These are phyloP conservation scores for Cheilosia grossa DNA, from an alignment of 2,888 invertebrate species.

Conservation along the genomic window DNA sequence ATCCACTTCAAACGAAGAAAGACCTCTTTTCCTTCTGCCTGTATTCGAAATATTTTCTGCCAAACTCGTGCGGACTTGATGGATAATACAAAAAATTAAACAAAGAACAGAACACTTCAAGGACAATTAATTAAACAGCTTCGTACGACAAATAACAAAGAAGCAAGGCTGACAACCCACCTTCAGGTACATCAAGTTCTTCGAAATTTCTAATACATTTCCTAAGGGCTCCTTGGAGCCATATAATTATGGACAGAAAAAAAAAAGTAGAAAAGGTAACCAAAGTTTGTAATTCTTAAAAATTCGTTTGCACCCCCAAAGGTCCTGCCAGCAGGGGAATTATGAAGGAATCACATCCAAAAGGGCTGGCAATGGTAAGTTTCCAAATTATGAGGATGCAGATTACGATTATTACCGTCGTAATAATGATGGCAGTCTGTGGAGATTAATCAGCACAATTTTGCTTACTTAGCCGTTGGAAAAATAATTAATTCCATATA, in stretches of 20 bases:
- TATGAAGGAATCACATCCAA: background rate
- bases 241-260: background rate
- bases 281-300: background rate
- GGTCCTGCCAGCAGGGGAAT: background rate
- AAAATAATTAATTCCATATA: conserved; percentile 54
- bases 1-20: conserved; percentile 11
- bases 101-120: too few relatives aligned
- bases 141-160: too few relatives aligned
- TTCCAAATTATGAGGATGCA: conserved; percentile 29
- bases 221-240: conserved; percentile 21
- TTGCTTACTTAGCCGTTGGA: background rate
- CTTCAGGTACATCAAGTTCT: background rate
- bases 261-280: background rate
- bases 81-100: too few relatives aligned
- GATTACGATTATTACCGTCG: conserved; percentile 28
- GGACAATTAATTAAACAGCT: too few relatives aligned
- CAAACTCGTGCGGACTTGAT: too few relatives aligned
- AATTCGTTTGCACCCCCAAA: too few relatives aligned
- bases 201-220: background rate
- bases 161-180: background rate
- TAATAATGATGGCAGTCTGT: conserved; percentile 33
- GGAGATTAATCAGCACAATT: conserved; percentile 57
- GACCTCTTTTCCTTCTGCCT: too few relatives aligned
- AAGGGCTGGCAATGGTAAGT: background rate
- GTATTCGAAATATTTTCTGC: too few relatives aligned